Percentiles rank a stretch among this genome's conserved stretches.
Conservation (phyloP, 2,888 invertebrate species). For the Rhaphigaster nebulosa region DNA sequence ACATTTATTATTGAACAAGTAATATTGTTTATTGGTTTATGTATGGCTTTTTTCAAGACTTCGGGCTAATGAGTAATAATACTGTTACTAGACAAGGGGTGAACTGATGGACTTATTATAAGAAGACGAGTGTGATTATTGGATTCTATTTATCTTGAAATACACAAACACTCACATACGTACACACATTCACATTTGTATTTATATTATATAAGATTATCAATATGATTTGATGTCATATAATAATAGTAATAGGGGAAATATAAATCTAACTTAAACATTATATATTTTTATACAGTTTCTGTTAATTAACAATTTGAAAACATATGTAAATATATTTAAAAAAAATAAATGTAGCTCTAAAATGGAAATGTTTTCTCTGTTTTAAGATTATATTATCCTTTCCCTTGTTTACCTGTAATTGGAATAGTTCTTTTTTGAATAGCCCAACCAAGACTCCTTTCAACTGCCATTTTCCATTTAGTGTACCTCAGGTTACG, state of each 20-base stretch:
- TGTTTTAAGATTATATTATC: neutral
- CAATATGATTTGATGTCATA: neutral
- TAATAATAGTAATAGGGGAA: neutral
- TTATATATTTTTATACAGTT: neutral
- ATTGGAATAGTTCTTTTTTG: slow-evolving; percentile 80
- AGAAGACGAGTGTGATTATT: too few species aligned
- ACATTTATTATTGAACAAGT: too few species aligned
- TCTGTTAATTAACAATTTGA: neutral
- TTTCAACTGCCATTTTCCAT: slow-evolving; percentile 96
- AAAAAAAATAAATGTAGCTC: slow-evolving; percentile 20
- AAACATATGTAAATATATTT: neutral
- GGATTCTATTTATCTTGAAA: too few species aligned
- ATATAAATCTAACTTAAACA: neutral
- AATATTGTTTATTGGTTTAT: too few species aligned
- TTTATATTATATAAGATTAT: neutral
- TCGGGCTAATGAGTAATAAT: too few species aligned
- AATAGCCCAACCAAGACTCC: slow-evolving; percentile 90
- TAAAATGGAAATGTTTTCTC: neutral
- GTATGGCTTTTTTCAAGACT: too few species aligned
- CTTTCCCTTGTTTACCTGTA: slow-evolving; percentile 76
- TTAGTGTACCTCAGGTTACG: slow-evolving; percentile 86
- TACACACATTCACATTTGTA: too few species aligned
- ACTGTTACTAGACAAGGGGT: too few species aligned
- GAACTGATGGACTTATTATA: too few species aligned
- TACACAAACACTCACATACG: too few species aligned